These are phyloP conservation scores for Zhengitettix transpicula DNA, from an alignment of 2,888 invertebrate species.

Conservation along the genomic window DNA sequence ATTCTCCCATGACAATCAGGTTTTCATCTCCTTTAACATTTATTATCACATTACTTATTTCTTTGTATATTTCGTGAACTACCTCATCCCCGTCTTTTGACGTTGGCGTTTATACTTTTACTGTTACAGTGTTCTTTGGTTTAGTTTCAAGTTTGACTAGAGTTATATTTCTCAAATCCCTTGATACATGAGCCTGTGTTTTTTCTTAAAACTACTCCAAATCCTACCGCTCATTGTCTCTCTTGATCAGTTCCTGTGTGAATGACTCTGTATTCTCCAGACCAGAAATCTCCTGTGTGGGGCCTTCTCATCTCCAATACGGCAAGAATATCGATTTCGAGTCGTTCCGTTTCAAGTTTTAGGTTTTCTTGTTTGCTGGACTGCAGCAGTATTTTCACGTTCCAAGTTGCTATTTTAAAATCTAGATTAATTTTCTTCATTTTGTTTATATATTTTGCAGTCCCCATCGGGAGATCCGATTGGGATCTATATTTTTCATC, in stretches of 20 bases:
- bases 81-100: background rate
- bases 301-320: background rate
- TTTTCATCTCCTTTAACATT: background rate
- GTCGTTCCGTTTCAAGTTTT: background rate
- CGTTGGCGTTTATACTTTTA: background rate
- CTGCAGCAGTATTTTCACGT: background rate
- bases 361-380: background rate
- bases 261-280: background rate
- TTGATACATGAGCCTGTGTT: background rate
- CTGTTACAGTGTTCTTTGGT: background rate
- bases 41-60: background rate
- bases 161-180: background rate
- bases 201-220: background rate
- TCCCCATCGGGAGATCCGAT: too few species aligned
- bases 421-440: too few species aligned
- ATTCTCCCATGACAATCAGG: background rate
- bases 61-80: background rate
- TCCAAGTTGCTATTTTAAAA: background rate
- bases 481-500: too few species aligned
- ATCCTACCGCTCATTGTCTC: too few species aligned
- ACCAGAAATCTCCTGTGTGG: background rate
- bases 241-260: background rate
- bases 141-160: background rate
- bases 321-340: background rate
- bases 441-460: too few species aligned